A percentile compares a stretch with the other conserved stretches of the same genome.
Conservation (phyloP, 2,888 invertebrate genomes). For the Bombyx huttoni region DNA sequence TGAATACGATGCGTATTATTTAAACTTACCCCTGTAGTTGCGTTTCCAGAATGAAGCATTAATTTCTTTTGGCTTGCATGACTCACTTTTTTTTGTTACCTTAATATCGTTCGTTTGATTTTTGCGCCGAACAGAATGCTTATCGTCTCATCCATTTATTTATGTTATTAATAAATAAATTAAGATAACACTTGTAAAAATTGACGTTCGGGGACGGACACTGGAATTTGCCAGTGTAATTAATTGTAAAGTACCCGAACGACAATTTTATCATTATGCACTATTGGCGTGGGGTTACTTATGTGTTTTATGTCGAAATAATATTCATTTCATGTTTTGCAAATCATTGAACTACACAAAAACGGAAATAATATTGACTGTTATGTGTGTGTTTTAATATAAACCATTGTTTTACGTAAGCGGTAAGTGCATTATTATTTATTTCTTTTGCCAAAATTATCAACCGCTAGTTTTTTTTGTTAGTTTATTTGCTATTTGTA, state of each 20-base stretch:
- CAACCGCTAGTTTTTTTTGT: constrained; percentile 15
- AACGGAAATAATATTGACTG: background rate
- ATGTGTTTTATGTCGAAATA: constrained; percentile 2
- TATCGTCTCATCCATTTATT: constrained; percentile 12
- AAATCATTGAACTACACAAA: constrained; percentile 3
- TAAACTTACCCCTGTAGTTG: background rate
- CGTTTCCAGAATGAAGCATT: background rate
- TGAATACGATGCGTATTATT: background rate
- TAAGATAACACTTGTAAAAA: constrained; percentile 33
- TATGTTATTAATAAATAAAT: constrained; percentile 23
- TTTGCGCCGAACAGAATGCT: constrained; percentile 21
- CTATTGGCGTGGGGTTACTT: constrained; percentile 4
- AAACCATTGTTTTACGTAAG: background rate
- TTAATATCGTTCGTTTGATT: constrained; percentile 15
- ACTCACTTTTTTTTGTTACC: constrained; percentile 6
- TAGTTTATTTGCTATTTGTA: constrained; percentile 20
- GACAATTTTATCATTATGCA: background rate
- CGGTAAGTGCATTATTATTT: constrained; percentile 1
- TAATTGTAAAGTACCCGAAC: background rate
- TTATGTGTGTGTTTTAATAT: background rate
- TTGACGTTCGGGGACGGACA: constrained; percentile 20
- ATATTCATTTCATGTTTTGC: constrained; percentile 2
- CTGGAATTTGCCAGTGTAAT: background rate
- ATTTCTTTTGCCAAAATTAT: background rate
- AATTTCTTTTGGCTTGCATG: background rate